Evolutionary conservation across 1,140 invertebrate genomes (phyloP), one percentile per base, ranked within the genome.

Genomic region (Platyscapa corneri): DNA sequence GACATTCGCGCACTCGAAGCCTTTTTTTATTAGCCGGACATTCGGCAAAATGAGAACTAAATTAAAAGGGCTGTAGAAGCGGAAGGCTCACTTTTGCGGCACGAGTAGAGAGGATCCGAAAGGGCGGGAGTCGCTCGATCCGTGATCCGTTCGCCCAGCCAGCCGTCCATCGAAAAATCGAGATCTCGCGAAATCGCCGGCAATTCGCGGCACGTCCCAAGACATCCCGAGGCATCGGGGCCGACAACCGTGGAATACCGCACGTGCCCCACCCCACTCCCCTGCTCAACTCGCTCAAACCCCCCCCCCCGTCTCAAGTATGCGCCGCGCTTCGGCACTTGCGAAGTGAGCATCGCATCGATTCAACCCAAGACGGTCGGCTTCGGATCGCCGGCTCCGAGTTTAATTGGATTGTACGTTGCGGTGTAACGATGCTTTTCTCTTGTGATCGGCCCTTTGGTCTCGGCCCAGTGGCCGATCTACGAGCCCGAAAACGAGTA

Each of bases 331-430:
- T 23, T 60, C 23, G 56, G 56, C 27, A 60, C 56, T 60, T 60
- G 23, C 2, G 20, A 60, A 74, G 37, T 74, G 74, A 49, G 5
- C 42, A 76, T 77, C 32, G 75, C 56, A 56, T 77, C 32, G 18
- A 3, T 10, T 65, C 56, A 7, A 18, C 6, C 12, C 42, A 12
- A 46, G 6, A n/a, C n/a, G n/a, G n/a, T n/a, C 20, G 10, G 14
- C 16, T 30, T 18, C 80, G 18, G 16, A 53, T 53, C 49, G 49
- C 18, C 18, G 8, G 18, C 23, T 20, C 20, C 3, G 76, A 84
- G 75, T 84, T 80, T 80, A 84, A 84, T 84, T 84, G 77, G 83
- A 84, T 80, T 84, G 76, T 53, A 67, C 30, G 30, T 60, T 65
- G 37, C 74, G 46, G 56, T 53, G 74, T 76, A 76, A 76, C 56